Evolutionary conservation across 2,888 invertebrate genomes (phyloP).

Genomic region (Drosophila kuntzei): DNA sequence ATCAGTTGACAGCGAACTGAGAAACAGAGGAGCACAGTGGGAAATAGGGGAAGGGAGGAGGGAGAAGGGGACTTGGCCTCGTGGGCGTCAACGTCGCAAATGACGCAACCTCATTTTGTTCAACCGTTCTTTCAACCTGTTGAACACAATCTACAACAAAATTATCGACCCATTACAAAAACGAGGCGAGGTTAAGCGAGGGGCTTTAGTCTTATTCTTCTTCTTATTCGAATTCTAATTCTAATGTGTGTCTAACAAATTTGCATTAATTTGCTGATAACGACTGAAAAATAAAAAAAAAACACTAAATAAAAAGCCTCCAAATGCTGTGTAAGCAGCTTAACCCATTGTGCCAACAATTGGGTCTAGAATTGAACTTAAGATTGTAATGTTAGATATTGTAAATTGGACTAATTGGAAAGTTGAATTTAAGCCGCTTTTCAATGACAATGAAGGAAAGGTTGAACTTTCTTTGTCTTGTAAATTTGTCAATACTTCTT

Average conservation of each 20-base stretch:
- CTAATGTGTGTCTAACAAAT: slow-evolving; percentile 39
- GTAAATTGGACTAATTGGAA: slow-evolving; percentile 15
- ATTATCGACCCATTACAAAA: slow-evolving; percentile 52
- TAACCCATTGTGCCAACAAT: slow-evolving; percentile 32
- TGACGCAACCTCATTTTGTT: slow-evolving; percentile 51
- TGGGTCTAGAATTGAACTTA: slow-evolving; percentile 14
- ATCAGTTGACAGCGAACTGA: slow-evolving; percentile 30
- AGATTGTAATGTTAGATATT: slow-evolving; percentile 7
- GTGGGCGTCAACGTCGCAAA: slow-evolving; percentile 52
- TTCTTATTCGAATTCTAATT: not conserved
- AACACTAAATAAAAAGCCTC: slow-evolving; percentile 15
- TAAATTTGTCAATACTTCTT: no score
- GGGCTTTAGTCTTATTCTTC: slow-evolving; percentile 1
- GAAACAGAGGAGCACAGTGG: not conserved
- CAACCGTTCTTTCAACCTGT: slow-evolving; percentile 45
- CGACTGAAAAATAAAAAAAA: slow-evolving; percentile 13
- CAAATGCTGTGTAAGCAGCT: slow-evolving; percentile 23
- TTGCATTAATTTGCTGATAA: slow-evolving; percentile 64
- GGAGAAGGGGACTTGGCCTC: slow-evolving; percentile 12
- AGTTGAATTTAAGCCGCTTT: slow-evolving; percentile 1
- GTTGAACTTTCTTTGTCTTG: not conserved
- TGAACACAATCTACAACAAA: slow-evolving; percentile 47
- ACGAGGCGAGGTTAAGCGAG: slow-evolving; percentile 1
- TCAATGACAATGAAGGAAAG: not conserved
- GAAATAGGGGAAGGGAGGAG: not conserved